Evolutionary conservation across 2,113 vertebrate genomes (phyloP), one percentile per base, ranked within the genome.

Genomic region (Opisthocomus hoazin): DNA sequence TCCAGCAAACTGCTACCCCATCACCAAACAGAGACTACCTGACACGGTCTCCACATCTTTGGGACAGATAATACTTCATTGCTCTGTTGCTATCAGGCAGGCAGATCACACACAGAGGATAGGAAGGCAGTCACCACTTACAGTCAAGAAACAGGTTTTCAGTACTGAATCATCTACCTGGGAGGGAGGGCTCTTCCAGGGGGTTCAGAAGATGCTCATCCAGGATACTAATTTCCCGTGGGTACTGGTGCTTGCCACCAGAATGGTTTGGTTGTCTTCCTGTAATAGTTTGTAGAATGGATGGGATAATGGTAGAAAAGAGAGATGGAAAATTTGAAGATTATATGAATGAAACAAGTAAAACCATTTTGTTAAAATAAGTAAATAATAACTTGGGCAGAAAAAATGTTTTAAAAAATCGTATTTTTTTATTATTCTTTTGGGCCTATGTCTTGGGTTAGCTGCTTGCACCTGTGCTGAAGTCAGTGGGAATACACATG

Each of bases 151-250:
- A 41, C 15, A 63, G 12, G 6, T 53, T 79, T 87, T 79, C 43
- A 41, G 36, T 57, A 53, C 22, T 20, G n/a, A 78, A 56, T 36
- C n/a, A 30, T 2, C 18, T 88, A 99, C 99, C 98, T 98, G 98
- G 98, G 82, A 97, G 93, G n/a, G 98, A 98, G 9, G 98, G 98
- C 84, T 99, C 98, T 79, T 98, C 98, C 65, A 98, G 93, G 15
- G 98, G 98, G 74, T 97, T 98, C 73, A 98, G 96, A 81, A 97
- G 97, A 36, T 97, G 94, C 46, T 98, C 98, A 14, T 78, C 95
- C 71, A 91, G 73, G 37, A 84, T 65, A 39, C 85, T 94, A 23
- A 95, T 81, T 64, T 97, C 94, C 70, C 71, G 80, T 68, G 95
- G 93, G 36, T 97, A 93, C 57, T 97, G 96, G 45, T 48, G 96